Conservation (phyloP, 2,113 vertebrate genomes). For the Bathybates hornii region DNA sequence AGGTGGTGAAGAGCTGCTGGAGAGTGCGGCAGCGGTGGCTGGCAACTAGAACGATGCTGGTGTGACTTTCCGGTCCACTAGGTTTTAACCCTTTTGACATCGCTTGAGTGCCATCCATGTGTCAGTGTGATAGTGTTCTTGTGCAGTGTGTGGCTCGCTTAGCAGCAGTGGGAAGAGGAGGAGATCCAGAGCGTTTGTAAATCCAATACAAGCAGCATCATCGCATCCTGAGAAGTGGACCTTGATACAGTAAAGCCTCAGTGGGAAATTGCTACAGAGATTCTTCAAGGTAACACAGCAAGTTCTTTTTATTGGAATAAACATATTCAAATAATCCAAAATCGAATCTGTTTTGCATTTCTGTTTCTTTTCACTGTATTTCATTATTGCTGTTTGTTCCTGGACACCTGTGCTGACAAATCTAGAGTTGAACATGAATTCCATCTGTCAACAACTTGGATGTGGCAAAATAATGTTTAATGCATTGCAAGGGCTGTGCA, state of each 20-base stretch:
- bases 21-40: slow-evolving; percentile 69
- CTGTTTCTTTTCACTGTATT: not conserved
- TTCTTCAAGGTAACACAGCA: slow-evolving; percentile 52
- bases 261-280: slow-evolving; percentile 38
- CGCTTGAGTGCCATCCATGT: slow-evolving; percentile 53
- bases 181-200: slow-evolving; percentile 47
- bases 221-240: slow-evolving; percentile 65
- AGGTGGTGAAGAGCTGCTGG: slow-evolving; percentile 51
- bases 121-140: slow-evolving; percentile 32
- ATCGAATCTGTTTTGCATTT: not conserved
- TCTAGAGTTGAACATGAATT: slow-evolving; percentile 23
- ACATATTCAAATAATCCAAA: not conserved
- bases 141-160: slow-evolving; percentile 38
- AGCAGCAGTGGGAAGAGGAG: slow-evolving; percentile 60
- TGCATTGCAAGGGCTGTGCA: slow-evolving; percentile 30
- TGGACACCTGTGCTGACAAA: slow-evolving; percentile 22
- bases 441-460: slow-evolving; percentile 52
- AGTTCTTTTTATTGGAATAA: slow-evolving; percentile 37
- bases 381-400: not conserved
- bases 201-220: slow-evolving; percentile 56
- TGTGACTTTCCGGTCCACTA: slow-evolving; percentile 66
- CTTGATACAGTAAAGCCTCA: slow-evolving; percentile 64
- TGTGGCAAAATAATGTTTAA: slow-evolving; percentile 44
- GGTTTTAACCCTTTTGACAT: slow-evolving; percentile 70
- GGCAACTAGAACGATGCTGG: slow-evolving; percentile 63